Conservation (phyloP, 2,113 vertebrate species). For the Calypte anna region DNA sequence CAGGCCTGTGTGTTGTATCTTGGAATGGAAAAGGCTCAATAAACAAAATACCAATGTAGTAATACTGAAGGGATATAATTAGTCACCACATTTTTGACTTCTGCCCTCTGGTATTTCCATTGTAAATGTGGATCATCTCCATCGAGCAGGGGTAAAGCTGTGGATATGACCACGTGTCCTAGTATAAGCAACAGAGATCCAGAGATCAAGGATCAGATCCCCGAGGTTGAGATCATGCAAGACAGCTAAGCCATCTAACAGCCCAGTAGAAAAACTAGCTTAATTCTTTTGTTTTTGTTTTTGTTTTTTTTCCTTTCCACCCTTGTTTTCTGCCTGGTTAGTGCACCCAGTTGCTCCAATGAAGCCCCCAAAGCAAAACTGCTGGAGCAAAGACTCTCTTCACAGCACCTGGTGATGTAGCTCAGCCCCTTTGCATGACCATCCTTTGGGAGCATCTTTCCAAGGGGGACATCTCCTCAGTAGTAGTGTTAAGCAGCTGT, state of each 20-base stretch:
- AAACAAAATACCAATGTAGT: constrained; percentile 29
- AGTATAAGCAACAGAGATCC: not conserved
- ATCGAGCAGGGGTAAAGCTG: not conserved
- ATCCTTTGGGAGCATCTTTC: not conserved
- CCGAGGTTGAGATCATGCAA: not conserved
- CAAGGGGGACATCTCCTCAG: not conserved
- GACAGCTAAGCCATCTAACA: not conserved
- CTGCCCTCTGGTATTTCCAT: not conserved
- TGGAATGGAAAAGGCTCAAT: not conserved
- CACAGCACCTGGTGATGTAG: not conserved
- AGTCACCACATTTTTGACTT: not conserved
- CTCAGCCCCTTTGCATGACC: not conserved
- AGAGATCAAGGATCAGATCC: not conserved
- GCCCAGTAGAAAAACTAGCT: not conserved
- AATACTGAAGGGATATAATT: constrained; percentile 10
- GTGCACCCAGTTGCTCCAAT: not conserved
- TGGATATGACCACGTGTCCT: rapidly evolving
- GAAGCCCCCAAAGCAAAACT: not conserved
- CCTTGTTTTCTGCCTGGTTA: not conserved
- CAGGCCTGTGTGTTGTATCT: not conserved
- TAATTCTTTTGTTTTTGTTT: too few species aligned
- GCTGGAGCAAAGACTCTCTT: not conserved
- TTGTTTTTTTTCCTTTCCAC: not conserved
- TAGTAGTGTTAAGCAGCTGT: not conserved
- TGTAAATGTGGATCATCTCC: not conserved